Conservation (phyloP, 2,888 invertebrate genomes). For the Plutella xylostella region DNA sequence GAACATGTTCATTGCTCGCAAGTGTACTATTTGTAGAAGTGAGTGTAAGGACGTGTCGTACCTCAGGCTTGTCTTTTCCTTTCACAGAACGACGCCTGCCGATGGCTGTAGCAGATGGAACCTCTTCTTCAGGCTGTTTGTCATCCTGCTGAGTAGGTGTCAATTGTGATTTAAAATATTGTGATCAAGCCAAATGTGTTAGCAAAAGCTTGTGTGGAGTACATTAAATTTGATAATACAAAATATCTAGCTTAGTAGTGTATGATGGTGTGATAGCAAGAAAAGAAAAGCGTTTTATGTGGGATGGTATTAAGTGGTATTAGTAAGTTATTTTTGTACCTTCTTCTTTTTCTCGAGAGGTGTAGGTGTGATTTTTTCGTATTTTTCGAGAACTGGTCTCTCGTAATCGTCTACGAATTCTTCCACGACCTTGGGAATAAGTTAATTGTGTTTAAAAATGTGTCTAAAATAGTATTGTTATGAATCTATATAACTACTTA, state of each 20-base stretch:
- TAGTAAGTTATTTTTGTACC: slow-evolving; percentile 45
- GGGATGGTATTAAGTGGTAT: no score
- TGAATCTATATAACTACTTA: background rate
- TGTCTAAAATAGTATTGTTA: background rate
- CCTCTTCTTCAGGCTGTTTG: slow-evolving; percentile 35
- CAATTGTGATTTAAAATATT: no score
- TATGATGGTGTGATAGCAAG: no score
- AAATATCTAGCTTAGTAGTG: no score
- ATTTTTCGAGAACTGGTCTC: slow-evolving; percentile 78
- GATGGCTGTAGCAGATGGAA: slow-evolving; percentile 45
- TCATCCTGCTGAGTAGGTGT: slow-evolving; percentile 29
- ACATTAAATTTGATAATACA: no score
- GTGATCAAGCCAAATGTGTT: no score
- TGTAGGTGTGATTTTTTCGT: slow-evolving; percentile 70
- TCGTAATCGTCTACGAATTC: slow-evolving; percentile 78
- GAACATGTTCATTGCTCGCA: no score
- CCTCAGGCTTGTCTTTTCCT: slow-evolving; percentile 58
- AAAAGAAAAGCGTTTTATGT: no score
- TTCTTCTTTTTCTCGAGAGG: slow-evolving; percentile 63
- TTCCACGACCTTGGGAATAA: slow-evolving; percentile 51
- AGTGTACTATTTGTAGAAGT: no score
- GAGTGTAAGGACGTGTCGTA: slow-evolving; percentile 22
- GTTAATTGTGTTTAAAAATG: no score
- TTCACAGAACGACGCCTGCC: slow-evolving; percentile 54
- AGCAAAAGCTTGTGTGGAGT: no score